A percentile compares a stretch with the other conserved stretches of the same genome.
phyloP scores from a whole-genome alignment of 2,113 vertebrate species.

The Mus spicilegus region DNA sequence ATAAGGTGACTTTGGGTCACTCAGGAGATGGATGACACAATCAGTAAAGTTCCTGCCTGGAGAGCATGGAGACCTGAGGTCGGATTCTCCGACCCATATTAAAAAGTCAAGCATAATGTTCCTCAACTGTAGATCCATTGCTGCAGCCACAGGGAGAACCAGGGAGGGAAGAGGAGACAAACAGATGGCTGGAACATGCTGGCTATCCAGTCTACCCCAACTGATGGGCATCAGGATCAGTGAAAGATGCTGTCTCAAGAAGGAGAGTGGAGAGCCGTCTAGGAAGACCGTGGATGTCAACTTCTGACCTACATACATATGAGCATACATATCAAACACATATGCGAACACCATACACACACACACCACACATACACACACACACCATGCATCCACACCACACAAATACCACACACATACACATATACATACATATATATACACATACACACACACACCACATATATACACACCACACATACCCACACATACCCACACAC shows the following conservation, averaged over 20 bases:
- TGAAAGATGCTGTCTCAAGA: neutral
- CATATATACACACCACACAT: neutral
- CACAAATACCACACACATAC: neutral
- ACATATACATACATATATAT: neutral
- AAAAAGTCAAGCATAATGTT: neutral
- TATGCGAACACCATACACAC: neutral
- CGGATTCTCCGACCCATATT: neutral
- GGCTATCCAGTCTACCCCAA: neutral
- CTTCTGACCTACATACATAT: neutral
- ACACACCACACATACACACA: neutral
- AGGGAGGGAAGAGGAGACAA: neutral
- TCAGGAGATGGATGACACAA: neutral
- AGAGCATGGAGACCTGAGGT: neutral
- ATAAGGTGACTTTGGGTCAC: neutral
- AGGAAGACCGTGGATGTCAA: neutral
- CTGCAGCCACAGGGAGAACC: neutral
- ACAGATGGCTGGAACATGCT: neutral
- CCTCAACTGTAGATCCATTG: neutral
- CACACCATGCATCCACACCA: neutral
- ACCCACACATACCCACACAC: neutral
- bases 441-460: neutral
- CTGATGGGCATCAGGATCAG: neutral
- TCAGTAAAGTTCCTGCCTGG: neutral
- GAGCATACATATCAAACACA: neutral
- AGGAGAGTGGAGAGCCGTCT: neutral